Evolutionary conservation across 2,888 invertebrate species (phyloP).

Genomic region (Tridacna gigas): DNA sequence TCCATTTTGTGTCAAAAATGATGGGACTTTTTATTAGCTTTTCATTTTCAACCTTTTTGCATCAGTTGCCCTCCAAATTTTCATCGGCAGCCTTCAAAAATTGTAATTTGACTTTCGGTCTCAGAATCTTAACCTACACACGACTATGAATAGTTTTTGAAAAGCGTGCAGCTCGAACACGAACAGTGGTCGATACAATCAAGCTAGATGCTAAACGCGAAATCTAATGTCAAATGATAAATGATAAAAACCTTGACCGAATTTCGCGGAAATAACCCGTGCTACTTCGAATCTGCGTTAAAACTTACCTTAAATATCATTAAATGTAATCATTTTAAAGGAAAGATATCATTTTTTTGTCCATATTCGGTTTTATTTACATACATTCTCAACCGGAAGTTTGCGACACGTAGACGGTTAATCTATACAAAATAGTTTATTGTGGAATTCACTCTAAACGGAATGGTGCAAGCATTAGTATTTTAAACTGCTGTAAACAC

Average conservation of each 20-base stretch:
- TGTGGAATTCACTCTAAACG: not conserved
- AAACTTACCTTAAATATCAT: not conserved
- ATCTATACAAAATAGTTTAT: not conserved
- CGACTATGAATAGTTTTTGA: too few relatives aligned
- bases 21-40: not conserved
- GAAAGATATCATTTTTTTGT: not conserved
- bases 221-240: not conserved
- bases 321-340: not conserved
- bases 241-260: not conserved
- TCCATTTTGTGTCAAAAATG: not conserved
- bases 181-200: too few relatives aligned
- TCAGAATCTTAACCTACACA: not conserved
- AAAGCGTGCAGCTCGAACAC: too few relatives aligned
- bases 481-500: not conserved
- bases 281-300: not conserved
- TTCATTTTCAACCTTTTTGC: not conserved
- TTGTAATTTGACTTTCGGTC: not conserved
- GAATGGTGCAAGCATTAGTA: not conserved
- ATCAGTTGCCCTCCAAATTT: too few relatives aligned
- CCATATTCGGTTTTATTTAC: too few relatives aligned
- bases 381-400: too few relatives aligned
- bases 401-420: conserved; percentile 2
- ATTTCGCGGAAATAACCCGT: not conserved
- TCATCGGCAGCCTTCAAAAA: too few relatives aligned
- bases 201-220: not conserved